Evolutionary conservation across 2,888 invertebrate species (phyloP), one percentile per base, ranked within the genome.

Genomic region (Caenorhabditis sp.): DNA sequence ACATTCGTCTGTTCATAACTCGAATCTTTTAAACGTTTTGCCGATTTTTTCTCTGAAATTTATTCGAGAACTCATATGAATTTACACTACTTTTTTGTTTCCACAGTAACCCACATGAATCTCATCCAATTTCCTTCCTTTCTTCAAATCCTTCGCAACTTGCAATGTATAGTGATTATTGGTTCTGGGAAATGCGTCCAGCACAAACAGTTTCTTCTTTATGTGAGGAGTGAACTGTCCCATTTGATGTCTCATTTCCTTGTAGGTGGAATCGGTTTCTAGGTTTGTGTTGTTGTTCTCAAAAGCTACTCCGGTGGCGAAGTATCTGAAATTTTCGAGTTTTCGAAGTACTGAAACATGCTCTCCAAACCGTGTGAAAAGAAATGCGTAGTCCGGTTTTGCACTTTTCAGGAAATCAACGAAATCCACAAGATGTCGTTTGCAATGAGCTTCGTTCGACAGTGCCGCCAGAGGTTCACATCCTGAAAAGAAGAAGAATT

Each of bases 161-260:
- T 68, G 8, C 6, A 80, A 10, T 7, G 61, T 69, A 22, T 44
- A 35, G 10, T 41, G 59, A 49, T 63, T 59, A 22, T 66, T 66
- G 2, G 56, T 58, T 51, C 66, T 68, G 3, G 80, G 80, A 24
- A 80, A 61, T 8, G 80, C 64, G 28, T 80, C 74, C 7, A 80
- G n/a, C 16, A 74, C 54, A 49, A 64, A 80, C 5, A 80, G 49
- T 28, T 80, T 80, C 47, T 74, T 80, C 26, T 80, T 80, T 49
- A 80, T 80, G n/a, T 74, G 0, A 26, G 73, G 68, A 49, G 28
- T 38, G 28, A 74, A 74, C 19, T 61, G 49, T 22, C 68, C 35
- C 51, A 80, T 59, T 51, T 74, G 80, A 61, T 22, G 61, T 12
- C 44, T 61, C 80, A 80, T 80, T 31, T 66, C 61, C 19, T 61